Evolutionary conservation across 2,888 invertebrate genomes (phyloP).

Genomic region (Pasiphila rectangulata): DNA sequence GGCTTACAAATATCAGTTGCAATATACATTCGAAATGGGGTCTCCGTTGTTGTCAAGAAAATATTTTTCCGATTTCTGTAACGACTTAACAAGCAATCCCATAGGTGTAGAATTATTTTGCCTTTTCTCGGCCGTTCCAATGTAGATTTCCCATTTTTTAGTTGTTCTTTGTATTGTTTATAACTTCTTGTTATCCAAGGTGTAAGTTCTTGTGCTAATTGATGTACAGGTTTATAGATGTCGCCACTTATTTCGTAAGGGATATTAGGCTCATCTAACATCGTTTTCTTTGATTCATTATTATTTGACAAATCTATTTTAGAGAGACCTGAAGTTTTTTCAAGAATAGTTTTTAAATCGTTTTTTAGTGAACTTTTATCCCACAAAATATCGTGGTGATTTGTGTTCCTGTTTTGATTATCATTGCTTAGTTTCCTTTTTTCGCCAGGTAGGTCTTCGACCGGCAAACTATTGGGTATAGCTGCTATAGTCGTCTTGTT

Average conservation of each 20-base stretch:
- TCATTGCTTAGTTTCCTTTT: neutral
- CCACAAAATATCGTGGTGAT: too few relatives aligned
- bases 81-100: conserved; percentile 63
- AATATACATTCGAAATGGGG: conserved; percentile 64
- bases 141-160: conserved; percentile 49
- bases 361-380: too few relatives aligned
- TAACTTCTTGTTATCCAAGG: conserved; percentile 64
- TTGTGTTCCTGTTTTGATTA: neutral
- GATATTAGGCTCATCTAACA: neutral
- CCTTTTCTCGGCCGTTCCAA: conserved; percentile 41
- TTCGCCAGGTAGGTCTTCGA: too few relatives aligned
- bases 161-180: conserved; percentile 54
- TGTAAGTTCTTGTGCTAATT: conserved; percentile 38
- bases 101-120: conserved; percentile 29
- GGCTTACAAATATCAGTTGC: conserved; percentile 49
- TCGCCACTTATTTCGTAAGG: conserved; percentile 22
- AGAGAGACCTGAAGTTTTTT: too few relatives aligned
- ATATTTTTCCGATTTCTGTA: conserved; percentile 62
- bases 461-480: neutral
- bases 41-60: conserved; percentile 54
- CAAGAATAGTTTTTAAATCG: too few relatives aligned
- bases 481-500: neutral
- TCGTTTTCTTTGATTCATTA: conserved; percentile 1
- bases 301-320: neutral
- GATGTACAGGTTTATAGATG: conserved; percentile 16